Base-by-base conservation (phyloP, 2,797 vertebrate species). In the Acrossocheilus wenchowensis region DNA sequence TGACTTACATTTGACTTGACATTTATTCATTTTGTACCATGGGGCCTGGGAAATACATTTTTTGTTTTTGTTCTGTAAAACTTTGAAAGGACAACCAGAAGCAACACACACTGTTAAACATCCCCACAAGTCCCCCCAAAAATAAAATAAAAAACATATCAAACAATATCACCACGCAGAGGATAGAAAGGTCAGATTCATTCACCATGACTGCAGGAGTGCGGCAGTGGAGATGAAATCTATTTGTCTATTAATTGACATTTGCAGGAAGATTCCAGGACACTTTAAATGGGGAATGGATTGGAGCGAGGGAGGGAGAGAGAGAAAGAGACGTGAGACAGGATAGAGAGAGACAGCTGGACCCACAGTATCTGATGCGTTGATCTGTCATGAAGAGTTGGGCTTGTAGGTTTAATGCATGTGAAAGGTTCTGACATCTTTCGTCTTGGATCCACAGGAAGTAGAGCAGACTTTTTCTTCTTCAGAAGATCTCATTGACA, bases 201-300 rank as follows among this genome's bases (percentile, higher is more conserved):
- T 79, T 85, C 74, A 45, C 39, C 26, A n/a, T 60, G 19, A 69
- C 66, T 39, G 43, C 45, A 68, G 66, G 36, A 85, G 34, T 34
- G 8, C 23, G 14, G 64, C 17, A 48, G 14, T 72, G 68, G 41
- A 86, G 77, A 80, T 45, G 5, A 80, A 80, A 80, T 80, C 77
- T 64, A 73, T 72, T n/a, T 78, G 36, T 85, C 64, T 72, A 39
- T 80, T 86, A 86, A 79, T 73, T 86, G 84, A 80, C 77, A 80
- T 79, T 85, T 85, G 66, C 66, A 10, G 39, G 57, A 88, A 52
- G 81, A 82, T 80, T 72, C 12, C 82, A 82, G 84, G 78, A 75
- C 78, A 69, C 34, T 57, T 52, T 73, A 81, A 74, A 73, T 57
- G 50, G 43, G 48, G 68, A 68, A 43, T 75, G 48, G 48, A 68